Evolutionary conservation across 2,113 vertebrate genomes (phyloP).

Genomic region (mouse (Mus musculus)): GRCm39 chr16:72990001-72990500

Average conservation of each 20-base stretch:
- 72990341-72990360: not conserved
- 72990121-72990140: not conserved
- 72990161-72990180: not conserved
- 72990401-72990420: not conserved
- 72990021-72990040: not conserved
- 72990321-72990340: not conserved
- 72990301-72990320: not conserved
- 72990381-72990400: not conserved
- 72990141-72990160: not conserved
- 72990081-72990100: not conserved
- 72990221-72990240: not conserved
- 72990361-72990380: not conserved
- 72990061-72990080: too few relatives aligned
- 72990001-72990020: not conserved
- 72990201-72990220: not conserved
- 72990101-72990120: not conserved
- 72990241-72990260: not conserved
- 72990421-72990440: not conserved
- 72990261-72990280: not conserved
- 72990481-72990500: not conserved
- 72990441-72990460: not conserved
- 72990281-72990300: not conserved
- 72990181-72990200: not conserved
- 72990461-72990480: not conserved
- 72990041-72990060: not conserved